Evolutionary conservation across 2,113 vertebrate species (phyloP), one percentile per base, ranked within the genome.

Genomic region (Macroglossus sobrinus): DNA sequence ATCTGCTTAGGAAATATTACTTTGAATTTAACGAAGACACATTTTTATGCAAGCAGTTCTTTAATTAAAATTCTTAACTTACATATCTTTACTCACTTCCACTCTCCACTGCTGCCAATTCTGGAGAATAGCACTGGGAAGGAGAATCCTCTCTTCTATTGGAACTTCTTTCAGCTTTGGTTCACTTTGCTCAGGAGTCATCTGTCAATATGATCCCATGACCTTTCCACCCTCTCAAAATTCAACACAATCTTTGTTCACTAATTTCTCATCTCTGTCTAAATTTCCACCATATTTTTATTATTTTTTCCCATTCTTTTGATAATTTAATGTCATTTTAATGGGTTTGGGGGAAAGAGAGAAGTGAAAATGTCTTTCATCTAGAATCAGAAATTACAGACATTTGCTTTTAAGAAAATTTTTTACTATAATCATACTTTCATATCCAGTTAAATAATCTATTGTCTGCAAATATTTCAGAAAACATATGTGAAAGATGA

Each of bases 1-100:
- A 98, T 99, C 95, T 96, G 98, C 96, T 98, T 99, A 95, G 96
- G 98, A 95, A 99, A 99, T 97, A 98, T 99, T 96, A 98, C 98
- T 12, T 98, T 99, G 96, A 99, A 99, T 98, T 97, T 99, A 95
- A 99, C 98, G 35, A 99, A 99, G 95, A 99, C 7, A 61, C 5
- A 68, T 64, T 24, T 81, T 80, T 89, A 28, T 57, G 7, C 3
- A 66, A 59, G 12, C 7, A 53, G 3, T 45, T 43, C 5, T 84
- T 89, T 53, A 80, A 35, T 59, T 16, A 50, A 80, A 92, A 43
- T 18, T 18, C 5, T 93, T 76, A 38, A 40, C 4, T 91, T 59
- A 30, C 28, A 61, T 63, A 88, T 4, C 5, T 71, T 50, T 66
- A 28, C 21, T 35, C 4, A 30, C 57, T 45, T 68, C 19, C 19